Evolutionary conservation across 1,140 invertebrate species (phyloP), one percentile per base, ranked within the genome.

Genomic region (Papilio machaon): DNA sequence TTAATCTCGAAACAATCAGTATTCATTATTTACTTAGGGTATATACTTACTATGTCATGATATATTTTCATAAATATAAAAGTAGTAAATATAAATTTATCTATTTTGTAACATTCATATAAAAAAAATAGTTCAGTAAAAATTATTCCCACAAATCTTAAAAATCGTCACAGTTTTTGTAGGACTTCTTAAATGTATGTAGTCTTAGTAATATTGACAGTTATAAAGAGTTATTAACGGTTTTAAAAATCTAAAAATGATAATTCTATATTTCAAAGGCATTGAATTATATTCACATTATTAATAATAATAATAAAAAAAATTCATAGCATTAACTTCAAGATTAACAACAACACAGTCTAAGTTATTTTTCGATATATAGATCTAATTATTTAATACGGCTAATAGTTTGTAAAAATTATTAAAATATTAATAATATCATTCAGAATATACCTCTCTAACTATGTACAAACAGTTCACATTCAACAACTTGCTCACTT

Each of bases 361-460:
- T 89, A 90, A 73, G 83, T 89, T 87, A 90, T 86, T 84, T 82
- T 88, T 91, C 81, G 81, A 89, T 84, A 30, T 30, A 87, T 87
- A 88, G 81, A 85, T 82, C 80, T 84, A 79, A 83, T 67, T 84
- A 88, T 87, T 85, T 84, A 80, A 89, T 86, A 89, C 86, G 86
- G 84, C 88, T 90, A 90, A 87, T 85, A 88, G 82, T 91, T 87
- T 89, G 84, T 91, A 91, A 91, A 91, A 90, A 90, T 85, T 93
- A 94, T 87, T 92, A 92, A 94, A 93, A 92, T 93, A 93, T 91
- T 86, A 92, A 90, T 91, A 93, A 90, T 30, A 30, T 30, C 89
- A 90, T 92, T 93, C 91, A 91, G 84, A 91, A 90, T 88, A 89
- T 85, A 89, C 87, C 86, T 92, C 90, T 91, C 89, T 88, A 85